These are phyloP conservation scores for Nephrotoma flavescens DNA, from an alignment of 2,888 invertebrate genomes.

Conservation along the genomic window DNA sequence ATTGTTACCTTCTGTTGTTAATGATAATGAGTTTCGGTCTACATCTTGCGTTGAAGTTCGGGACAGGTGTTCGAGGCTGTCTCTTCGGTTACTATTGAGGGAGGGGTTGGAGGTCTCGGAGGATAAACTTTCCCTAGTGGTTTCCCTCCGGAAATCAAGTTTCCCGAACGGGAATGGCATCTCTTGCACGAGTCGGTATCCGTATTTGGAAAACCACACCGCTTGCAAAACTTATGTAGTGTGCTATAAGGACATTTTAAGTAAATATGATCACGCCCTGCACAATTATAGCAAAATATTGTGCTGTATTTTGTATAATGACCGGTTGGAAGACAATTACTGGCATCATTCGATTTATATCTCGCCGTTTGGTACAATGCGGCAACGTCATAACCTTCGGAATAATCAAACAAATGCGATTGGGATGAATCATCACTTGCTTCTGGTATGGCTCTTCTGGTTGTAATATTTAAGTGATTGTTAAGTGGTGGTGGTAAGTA, in stretches of 20 bases:
- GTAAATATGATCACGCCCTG: background rate
- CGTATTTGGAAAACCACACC: background rate
- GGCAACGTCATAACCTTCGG: background rate
- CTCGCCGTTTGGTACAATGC: background rate
- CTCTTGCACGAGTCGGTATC: background rate
- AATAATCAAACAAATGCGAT: background rate
- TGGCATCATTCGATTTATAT: no score
- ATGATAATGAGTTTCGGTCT: background rate
- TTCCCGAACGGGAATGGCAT: background rate
- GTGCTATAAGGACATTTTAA: background rate
- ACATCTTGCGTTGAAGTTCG: background rate
- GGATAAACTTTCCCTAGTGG: background rate
- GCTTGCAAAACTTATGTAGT: background rate
- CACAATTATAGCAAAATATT: background rate
- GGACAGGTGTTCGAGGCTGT: background rate
- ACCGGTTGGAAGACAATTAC: no score
- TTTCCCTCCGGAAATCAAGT: background rate
- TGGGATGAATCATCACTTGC: no score
- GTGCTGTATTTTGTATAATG: no score
- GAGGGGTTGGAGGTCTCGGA: background rate
- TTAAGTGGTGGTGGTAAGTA: no score
- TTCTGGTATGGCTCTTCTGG: no score
- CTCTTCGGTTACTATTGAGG: background rate
- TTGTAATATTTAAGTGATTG: no score
- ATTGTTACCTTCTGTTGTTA: background rate